Percentiles rank a stretch among this genome's conserved stretches.
Evolutionary conservation across 2,113 vertebrate genomes (phyloP).

Genomic region (Shinisaurus crocodilurus): DNA sequence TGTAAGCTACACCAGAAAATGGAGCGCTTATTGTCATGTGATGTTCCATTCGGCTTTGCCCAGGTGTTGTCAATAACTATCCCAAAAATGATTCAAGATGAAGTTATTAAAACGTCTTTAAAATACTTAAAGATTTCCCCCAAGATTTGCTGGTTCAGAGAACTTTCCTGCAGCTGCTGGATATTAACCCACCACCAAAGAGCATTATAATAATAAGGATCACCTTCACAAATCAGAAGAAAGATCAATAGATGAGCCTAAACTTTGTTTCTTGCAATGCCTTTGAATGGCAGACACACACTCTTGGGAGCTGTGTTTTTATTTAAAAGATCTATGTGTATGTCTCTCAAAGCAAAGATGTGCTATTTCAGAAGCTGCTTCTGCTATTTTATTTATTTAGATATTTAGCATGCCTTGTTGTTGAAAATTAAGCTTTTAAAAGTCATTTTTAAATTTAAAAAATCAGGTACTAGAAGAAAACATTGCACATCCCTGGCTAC

Average conservation of each 20-base stretch:
- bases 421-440: neutral
- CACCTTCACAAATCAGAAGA: constrained; percentile 6
- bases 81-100: constrained; percentile 18
- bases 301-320: neutral
- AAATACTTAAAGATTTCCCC: neutral
- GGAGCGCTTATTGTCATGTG: constrained; percentile 36
- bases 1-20: constrained; percentile 48
- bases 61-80: constrained; percentile 36
- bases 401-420: neutral
- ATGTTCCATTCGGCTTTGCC: neutral
- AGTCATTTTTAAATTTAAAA: neutral
- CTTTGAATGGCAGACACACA: neutral
- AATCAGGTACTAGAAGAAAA: neutral
- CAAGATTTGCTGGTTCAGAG: neutral
- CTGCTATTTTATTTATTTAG: neutral
- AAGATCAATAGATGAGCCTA: constrained; percentile 23
- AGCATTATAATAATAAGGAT: constrained; percentile 10
- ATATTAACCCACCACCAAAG: constrained; percentile 3
- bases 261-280: constrained; percentile 7
- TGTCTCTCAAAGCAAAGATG: neutral
- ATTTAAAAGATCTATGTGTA: neutral
- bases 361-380: neutral
- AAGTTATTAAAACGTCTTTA: neutral
- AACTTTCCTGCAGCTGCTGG: neutral
- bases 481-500: neutral